These are phyloP conservation scores for Mobula birostris DNA, from an alignment of 2,113 vertebrate genomes.

Conservation along the genomic window DNA sequence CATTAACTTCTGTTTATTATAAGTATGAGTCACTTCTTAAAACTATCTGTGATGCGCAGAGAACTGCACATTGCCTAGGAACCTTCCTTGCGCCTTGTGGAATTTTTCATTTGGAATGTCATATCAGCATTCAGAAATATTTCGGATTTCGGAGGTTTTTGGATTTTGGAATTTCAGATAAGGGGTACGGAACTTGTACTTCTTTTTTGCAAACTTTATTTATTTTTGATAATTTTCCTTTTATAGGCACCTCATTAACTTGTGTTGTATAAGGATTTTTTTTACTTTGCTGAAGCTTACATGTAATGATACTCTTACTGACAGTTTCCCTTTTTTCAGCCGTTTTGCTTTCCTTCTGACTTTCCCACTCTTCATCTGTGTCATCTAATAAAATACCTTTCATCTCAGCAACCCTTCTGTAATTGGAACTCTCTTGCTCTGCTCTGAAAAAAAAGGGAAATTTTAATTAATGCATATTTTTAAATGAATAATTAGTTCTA, in stretches of 20 bases:
- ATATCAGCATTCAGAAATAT: no score
- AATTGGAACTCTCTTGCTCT: constrained; percentile 59
- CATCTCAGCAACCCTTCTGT: constrained; percentile 47
- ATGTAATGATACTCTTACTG: no score
- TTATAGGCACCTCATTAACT: not conserved
- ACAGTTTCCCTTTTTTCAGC: constrained; percentile 40
- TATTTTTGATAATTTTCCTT: constrained; percentile 24
- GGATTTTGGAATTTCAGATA: no score
- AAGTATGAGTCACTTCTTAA: no score
- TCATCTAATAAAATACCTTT: constrained; percentile 62
- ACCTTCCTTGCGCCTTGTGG: no score
- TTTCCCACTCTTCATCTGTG: constrained; percentile 70
- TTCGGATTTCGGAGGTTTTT: no score
- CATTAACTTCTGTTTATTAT: no score
- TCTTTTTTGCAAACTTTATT: constrained; percentile 3
- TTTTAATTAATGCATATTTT: not conserved
- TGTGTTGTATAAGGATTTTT: no score
- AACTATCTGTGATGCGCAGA: no score
- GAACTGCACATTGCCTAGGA: no score
- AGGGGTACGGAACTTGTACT: no score
- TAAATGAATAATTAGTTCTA: not conserved
- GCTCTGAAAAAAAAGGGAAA: constrained; percentile 57
- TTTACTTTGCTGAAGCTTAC: not conserved
- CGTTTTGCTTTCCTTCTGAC: constrained; percentile 52
- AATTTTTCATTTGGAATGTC: no score